Percentiles rank a stretch among this genome's conserved stretches.
Evolutionary conservation across 2,113 vertebrate genomes (phyloP).

Genomic region (Illadopsis cleaveri): DNA sequence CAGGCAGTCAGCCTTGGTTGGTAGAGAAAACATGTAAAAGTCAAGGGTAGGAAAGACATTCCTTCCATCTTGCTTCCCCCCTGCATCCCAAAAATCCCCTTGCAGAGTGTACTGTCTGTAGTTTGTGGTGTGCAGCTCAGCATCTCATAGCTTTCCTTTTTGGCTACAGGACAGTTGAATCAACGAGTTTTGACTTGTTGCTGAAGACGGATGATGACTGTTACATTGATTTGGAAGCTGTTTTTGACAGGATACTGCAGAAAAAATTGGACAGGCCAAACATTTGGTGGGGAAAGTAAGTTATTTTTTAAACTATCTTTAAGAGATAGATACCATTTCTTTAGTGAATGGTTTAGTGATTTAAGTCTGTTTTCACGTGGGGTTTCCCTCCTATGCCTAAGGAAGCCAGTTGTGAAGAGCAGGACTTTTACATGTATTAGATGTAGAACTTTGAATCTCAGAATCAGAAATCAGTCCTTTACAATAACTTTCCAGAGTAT

Average conservation of each 20-base stretch:
- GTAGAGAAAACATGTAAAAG: neutral
- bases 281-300: slow-evolving; percentile 99
- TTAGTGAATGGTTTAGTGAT: neutral
- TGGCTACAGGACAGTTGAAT: slow-evolving; percentile 85
- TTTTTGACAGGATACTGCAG: slow-evolving; percentile 86
- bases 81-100: neutral
- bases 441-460: neutral
- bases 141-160: neutral
- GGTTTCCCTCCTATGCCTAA: neutral
- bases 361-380: neutral
- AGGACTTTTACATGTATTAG: neutral
- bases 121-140: neutral
- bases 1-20: neutral
- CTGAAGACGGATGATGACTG: slow-evolving; percentile 98
- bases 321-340: neutral
- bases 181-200: slow-evolving; percentile 85
- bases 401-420: neutral
- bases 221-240: slow-evolving; percentile 89
- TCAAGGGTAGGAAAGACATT: neutral
- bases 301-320: slow-evolving; percentile 1
- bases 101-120: neutral
- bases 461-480: neutral
- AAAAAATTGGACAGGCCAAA: slow-evolving; percentile 83
- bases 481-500: neutral
- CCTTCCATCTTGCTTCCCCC: neutral